Base-by-base conservation (phyloP, 1,140 invertebrate genomes). In the Popillia japonica region DNA sequence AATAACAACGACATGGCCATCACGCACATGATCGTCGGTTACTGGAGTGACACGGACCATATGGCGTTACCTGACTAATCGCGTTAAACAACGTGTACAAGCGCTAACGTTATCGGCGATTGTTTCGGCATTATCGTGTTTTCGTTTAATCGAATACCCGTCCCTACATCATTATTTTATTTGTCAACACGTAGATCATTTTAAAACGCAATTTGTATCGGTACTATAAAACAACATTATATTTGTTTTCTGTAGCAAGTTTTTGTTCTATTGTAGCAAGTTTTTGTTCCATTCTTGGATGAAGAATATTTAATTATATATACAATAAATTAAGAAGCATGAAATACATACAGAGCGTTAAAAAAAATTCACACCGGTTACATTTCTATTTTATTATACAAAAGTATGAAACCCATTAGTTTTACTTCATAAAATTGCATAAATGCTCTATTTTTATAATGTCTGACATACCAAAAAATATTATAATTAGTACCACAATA, bases 11-110 rank as follows among this genome's bases (percentile, higher is more conserved):
- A 34, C 59, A 68, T 20, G 10, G 27, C 27, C 27, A 68, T 11
- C 61, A 17, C 59, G 22, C 61, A 22, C 22, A 68, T 68, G 61
- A 68, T 68, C 61, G 61, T 22, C 61, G 27, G 61, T 68, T 68
- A 9, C 61, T 68, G 61, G 0, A 17, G 61, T 68, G 22, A 27
- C 20, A 22, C 61, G 22, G 22, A 34, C 61, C 61, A 68, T 68
- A 68, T 68, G 61, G 61, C 61, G 61, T 68, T 68, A 68, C 61
- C 61, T 68, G 61, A 34, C 61, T 68, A 68, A 68, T 68, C 61
- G 61, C 61, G 61, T 68, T 68, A 68, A 68, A 68, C 61, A 68
- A 68, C 61, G 27, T 14, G 22, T 68, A 68, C 61, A 68, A 68
- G 61, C 61, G 61, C 61, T 68, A 68, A 23, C 22, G 61, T 68